phyloP scores from a whole-genome alignment of 2,888 invertebrate genomes.

The Andrena minutula region DNA sequence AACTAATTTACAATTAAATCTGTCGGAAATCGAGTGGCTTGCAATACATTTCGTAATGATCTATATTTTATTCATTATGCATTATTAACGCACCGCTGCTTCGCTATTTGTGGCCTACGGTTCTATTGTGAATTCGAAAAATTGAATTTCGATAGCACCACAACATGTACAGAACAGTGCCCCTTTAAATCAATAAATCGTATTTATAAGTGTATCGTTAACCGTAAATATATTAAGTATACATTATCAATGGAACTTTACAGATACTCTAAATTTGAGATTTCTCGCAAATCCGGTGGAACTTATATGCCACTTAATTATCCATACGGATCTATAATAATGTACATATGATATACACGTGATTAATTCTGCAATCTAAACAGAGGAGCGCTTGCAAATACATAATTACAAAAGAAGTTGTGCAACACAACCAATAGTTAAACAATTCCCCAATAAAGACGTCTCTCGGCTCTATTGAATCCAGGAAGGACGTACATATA shows the following conservation, averaged over 20 bases:
- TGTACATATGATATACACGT: conserved; percentile 61
- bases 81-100: conserved; percentile 46
- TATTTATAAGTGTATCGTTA: conserved; percentile 47
- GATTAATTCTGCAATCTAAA: conserved; percentile 52
- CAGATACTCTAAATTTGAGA: conserved; percentile 41
- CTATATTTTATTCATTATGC: conserved; percentile 53
- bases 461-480: conserved; percentile 38
- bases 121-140: conserved; percentile 30
- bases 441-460: conserved; percentile 36
- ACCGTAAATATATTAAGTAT: conserved; percentile 55
- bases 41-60: conserved; percentile 24
- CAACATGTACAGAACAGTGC: conserved; percentile 25
- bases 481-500: conserved; percentile 62
- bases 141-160: conserved; percentile 26
- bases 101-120: conserved; percentile 33
- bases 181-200: conserved; percentile 24
- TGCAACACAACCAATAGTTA: conserved; percentile 45
- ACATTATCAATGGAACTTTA: conserved; percentile 45
- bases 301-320: conserved; percentile 39
- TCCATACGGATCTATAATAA: conserved; percentile 45
- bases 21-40: conserved; percentile 46
- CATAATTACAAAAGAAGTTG: conserved; percentile 47
- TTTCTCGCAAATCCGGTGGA: conserved; percentile 28
- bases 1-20: conserved; percentile 29
- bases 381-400: conserved; percentile 50